Evolutionary conservation across 1,140 invertebrate genomes (phyloP).

Genomic region (Cephus cinctus): DNA sequence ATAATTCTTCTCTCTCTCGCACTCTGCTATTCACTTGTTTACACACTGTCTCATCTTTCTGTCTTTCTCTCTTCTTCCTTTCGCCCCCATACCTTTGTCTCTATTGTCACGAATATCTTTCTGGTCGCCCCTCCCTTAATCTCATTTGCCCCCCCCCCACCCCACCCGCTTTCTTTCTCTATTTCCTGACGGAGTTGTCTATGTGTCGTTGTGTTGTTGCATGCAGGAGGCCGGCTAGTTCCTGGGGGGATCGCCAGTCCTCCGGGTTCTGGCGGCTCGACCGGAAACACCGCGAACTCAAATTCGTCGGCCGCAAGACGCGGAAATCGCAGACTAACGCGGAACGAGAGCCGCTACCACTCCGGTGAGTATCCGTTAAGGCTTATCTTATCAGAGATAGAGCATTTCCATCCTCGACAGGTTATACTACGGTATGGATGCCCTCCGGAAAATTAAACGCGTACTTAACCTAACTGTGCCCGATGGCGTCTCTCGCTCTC

Average conservation of each 20-base stretch:
- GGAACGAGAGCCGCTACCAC: constrained; percentile 94
- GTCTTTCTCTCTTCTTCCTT: neutral
- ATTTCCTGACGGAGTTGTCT: constrained; percentile 36
- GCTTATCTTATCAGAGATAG: too few relatives aligned
- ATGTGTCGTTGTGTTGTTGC: constrained; percentile 50
- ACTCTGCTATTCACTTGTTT: too few relatives aligned
- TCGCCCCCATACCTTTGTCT: neutral
- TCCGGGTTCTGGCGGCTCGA: constrained; percentile 50
- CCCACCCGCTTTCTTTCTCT: constrained; percentile 18
- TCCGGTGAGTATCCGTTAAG: constrained; percentile 76
- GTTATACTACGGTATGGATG: too few relatives aligned
- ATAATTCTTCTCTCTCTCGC: too few relatives aligned
- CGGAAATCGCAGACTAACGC: constrained; percentile 83
- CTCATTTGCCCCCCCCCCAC: too few relatives aligned
- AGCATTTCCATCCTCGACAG: too few relatives aligned
- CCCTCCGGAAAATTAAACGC: too few relatives aligned
- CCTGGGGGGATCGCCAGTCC: constrained; percentile 51
- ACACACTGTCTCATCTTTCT: constrained; percentile 25
- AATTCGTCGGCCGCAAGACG: constrained; percentile 64
- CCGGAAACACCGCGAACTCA: constrained; percentile 55
- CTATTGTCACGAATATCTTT: too few relatives aligned
- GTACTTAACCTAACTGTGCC: too few relatives aligned
- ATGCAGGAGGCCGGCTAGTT: constrained; percentile 53
- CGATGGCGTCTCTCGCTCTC: too few relatives aligned
- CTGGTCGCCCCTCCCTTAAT: too few relatives aligned